Evolutionary conservation across 2,113 vertebrate genomes (phyloP).

Genomic region (Vanacampus margaritifer): DNA sequence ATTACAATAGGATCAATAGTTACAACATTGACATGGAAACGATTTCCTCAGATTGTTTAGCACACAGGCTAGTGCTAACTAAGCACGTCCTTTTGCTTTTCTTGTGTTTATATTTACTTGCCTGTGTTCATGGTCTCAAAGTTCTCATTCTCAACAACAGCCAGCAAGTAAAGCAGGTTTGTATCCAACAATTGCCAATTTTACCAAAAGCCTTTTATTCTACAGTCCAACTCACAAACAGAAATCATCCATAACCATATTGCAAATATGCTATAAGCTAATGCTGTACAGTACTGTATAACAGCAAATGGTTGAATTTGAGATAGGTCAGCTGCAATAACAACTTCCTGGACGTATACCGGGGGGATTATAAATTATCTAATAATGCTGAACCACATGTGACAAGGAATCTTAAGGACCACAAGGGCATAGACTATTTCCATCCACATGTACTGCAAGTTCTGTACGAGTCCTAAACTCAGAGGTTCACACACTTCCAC

Average conservation of each 20-base stretch:
- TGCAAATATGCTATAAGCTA: too few relatives aligned
- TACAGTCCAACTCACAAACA: not conserved
- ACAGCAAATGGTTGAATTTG: conserved; percentile 11
- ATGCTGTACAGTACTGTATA: not conserved
- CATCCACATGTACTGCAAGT: conserved; percentile 35
- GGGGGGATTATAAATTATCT: conserved; percentile 33
- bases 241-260: not conserved
- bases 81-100: too few relatives aligned
- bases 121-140: too few relatives aligned
- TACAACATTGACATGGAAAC: too few relatives aligned
- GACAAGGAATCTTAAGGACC: conserved; percentile 17
- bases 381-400: conserved; percentile 17
- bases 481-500: not conserved
- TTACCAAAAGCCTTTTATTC: too few relatives aligned
- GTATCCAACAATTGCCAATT: too few relatives aligned
- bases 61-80: too few relatives aligned
- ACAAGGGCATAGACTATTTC: conserved; percentile 43
- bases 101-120: too few relatives aligned
- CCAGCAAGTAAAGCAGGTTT: too few relatives aligned
- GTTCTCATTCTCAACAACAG: too few relatives aligned
- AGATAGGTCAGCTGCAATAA: conserved; percentile 24
- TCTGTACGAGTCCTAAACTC: conserved; percentile 26
- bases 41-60: too few relatives aligned
- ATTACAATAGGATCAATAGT: too few relatives aligned
- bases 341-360: conserved; percentile 13